phyloP scores from a whole-genome alignment of 1,140 invertebrate species.

The Aradophagus sp. region DNA sequence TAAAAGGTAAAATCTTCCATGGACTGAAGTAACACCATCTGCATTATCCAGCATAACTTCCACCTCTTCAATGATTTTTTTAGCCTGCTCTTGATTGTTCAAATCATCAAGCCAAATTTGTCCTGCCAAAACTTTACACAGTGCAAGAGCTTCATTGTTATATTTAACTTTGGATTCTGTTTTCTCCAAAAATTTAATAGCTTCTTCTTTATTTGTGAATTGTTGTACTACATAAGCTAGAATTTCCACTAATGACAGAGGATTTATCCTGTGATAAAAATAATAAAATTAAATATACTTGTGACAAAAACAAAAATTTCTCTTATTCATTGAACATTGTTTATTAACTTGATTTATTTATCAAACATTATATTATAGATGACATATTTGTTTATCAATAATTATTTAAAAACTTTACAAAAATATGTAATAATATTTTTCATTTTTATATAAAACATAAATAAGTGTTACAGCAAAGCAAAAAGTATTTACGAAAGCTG shows the following conservation, averaged over 20 bases:
- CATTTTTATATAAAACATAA: no score
- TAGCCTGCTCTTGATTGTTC: slow-evolving; percentile 87
- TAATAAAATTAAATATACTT: slow-evolving; percentile 1
- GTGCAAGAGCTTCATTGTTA: slow-evolving; percentile 88
- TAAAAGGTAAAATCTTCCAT: slow-evolving; percentile 95
- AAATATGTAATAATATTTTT: no score
- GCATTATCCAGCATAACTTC: slow-evolving; percentile 90
- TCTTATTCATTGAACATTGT: no score
- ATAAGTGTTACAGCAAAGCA: not conserved
- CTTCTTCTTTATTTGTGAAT: slow-evolving; percentile 86
- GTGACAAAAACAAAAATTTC: not conserved
- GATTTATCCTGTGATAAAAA: slow-evolving; percentile 86
- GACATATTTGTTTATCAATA: no score
- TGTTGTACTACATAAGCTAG: slow-evolving; percentile 86
- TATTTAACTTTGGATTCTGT: slow-evolving; percentile 91
- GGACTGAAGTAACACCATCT: slow-evolving; percentile 94
- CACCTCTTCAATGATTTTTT: slow-evolving; percentile 93
- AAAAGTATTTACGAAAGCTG: no score
- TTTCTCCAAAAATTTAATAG: slow-evolving; percentile 89
- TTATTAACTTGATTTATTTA: no score
- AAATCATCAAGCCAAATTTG: slow-evolving; percentile 88
- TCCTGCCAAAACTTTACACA: slow-evolving; percentile 90
- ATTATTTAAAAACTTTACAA: no score
- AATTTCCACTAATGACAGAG: slow-evolving; percentile 93
- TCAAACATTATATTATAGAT: no score